Percentiles rank a stretch among this genome's conserved stretches.
Conservation (phyloP, 2,888 invertebrate genomes). For the Diarsia rubi region DNA sequence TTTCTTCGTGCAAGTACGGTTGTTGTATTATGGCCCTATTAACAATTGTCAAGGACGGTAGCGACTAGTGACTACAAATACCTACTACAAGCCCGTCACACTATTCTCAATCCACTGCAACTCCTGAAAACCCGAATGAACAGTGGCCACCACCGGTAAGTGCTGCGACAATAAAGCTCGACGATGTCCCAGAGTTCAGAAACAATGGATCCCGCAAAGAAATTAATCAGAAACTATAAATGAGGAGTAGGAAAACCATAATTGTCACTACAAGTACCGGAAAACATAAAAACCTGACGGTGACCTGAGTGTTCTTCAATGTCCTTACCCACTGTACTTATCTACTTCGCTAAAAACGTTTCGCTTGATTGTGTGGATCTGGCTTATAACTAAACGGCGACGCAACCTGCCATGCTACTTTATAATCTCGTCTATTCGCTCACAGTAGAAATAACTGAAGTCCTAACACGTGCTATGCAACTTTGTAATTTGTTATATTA, state of each 20-base stretch:
- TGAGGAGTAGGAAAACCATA: too few species aligned
- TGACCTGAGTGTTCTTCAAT: not conserved
- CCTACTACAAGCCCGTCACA: too few species aligned
- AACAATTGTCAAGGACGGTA: not conserved
- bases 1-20: not conserved
- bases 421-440: constrained; percentile 18
- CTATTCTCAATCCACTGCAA: too few species aligned
- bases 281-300: not conserved
- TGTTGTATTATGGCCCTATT: not conserved
- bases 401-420: not conserved
- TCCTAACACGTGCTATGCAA: constrained; percentile 5
- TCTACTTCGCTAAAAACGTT: not conserved
- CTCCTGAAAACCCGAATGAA: too few species aligned
- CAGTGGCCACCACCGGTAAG: too few species aligned
- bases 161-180: too few species aligned
- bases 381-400: not conserved
- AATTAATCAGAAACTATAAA: too few species aligned
- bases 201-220: too few species aligned
- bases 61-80: not conserved
- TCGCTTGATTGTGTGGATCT: too few species aligned
- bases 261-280: not conserved
- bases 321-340: not conserved
- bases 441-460: constrained; percentile 18
- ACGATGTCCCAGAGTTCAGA: too few species aligned
- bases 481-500: constrained; percentile 42